Base-by-base conservation (phyloP, 2,797 vertebrate genomes). In the Pseudopleuronectes americanus region DNA sequence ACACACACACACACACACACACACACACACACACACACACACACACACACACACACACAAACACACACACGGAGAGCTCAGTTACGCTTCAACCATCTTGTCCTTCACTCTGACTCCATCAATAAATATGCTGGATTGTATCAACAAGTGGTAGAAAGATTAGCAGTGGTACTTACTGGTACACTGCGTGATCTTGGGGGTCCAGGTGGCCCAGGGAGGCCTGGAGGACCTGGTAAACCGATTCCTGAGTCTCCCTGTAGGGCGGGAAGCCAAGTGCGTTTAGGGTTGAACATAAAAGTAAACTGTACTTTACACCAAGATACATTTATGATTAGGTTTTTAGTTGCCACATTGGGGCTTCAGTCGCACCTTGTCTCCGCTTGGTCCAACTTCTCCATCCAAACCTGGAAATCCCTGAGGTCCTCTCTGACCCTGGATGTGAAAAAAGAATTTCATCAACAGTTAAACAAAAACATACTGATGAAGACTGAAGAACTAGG, bases 361-460 rank as follows among this genome's bases (percentile, higher is more conserved):
- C 19, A 36, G 10, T 58, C 55, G 0, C 74, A 96, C 95, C 94
- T 96, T 96, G 56, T 95, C 93, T 69, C 95, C 95, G 93, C 94
- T 94, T 24, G 63, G 7, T 56, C 94, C 94, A 54, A 74, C 51
- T 68, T 93, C 89, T 84, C 95, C 95, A 78, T 83, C 81, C 60
- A 91, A 66, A 61, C 94, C 95, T 67, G 91, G 77, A 78, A 66
- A 65, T 31, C 94, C 94, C 13, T 79, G 84, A 54, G 49, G 13
- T 57, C 92, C 94, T 72, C 61, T 89, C 49, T 92, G 81, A 77
- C 92, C 95, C 96, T 97, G 68, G 16, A 38, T 1, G 38, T 23
- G 4, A 77, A 74, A 55, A 3, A 65, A 0, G 22, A 8, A 7
- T 17, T 45, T 21, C n/a, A 53, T 19, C 10, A 33, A 28, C 24